Conservation (phyloP, 2,888 invertebrate species). For the Halocaridina rubra region DNA sequence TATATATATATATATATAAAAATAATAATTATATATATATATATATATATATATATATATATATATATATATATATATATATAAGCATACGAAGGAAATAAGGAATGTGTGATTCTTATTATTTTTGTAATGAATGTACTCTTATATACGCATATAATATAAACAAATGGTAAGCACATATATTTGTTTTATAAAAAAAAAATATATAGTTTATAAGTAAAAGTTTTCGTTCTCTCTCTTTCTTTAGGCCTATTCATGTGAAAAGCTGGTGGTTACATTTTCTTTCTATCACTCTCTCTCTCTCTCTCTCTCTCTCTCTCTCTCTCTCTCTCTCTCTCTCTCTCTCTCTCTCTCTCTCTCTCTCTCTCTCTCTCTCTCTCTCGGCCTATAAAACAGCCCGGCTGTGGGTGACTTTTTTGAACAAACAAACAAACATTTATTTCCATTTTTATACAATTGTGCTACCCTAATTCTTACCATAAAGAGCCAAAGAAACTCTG, state of each 20-base stretch:
- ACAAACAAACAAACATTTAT: no score
- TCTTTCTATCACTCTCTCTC: not conserved
- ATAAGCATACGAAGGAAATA: not conserved
- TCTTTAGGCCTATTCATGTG: no score
- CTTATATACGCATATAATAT: not conserved
- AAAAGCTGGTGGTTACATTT: no score
- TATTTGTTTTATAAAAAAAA: not conserved
- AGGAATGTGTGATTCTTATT: not conserved
- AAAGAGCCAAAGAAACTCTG: no score
- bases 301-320: not conserved
- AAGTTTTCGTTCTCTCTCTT: no score
- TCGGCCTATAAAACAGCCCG: no score
- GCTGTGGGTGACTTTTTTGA: no score
- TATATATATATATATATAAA: not conserved
- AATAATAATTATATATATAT: constrained; percentile 10
- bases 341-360: not conserved
- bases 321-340: not conserved
- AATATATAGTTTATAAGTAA: not conserved
- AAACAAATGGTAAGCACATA: not conserved
- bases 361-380: no score
- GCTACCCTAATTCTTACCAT: no score
- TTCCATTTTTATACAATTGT: no score
- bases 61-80: constrained; percentile 26
- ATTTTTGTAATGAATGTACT: not conserved
- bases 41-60: constrained; percentile 12